These are phyloP conservation scores for Condylura cristata DNA, from an alignment of 2,113 vertebrate genomes.

Conservation along the genomic window DNA sequence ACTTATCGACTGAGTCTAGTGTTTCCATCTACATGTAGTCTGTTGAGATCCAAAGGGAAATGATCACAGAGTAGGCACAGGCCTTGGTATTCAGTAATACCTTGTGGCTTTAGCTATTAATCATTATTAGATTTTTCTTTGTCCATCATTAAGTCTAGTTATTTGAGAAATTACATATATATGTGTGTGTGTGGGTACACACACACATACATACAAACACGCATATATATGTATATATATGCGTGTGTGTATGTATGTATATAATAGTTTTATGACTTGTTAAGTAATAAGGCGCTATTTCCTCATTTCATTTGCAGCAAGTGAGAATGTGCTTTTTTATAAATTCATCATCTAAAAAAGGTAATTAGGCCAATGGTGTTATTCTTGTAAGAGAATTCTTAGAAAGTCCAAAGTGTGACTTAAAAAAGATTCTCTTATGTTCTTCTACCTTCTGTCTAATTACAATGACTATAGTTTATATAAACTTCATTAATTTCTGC, in stretches of 20 bases:
- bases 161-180: neutral
- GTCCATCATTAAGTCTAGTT: neutral
- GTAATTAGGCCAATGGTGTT: neutral
- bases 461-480: neutral
- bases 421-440: neutral
- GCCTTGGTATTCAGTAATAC: neutral
- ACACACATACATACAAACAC: too few species aligned
- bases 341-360: conserved; percentile 4
- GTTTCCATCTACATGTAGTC: neutral
- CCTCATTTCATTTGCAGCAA: neutral
- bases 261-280: neutral
- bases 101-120: neutral
- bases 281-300: neutral
- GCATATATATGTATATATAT: neutral
- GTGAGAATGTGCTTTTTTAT: neutral
- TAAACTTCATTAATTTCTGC: neutral
- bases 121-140: neutral
- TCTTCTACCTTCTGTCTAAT: neutral
- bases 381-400: conserved; percentile 30
- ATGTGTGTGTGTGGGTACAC: too few species aligned
- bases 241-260: neutral
- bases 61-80: neutral
- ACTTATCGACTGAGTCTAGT: neutral
- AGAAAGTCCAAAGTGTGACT: neutral
- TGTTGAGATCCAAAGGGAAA: neutral